Evolutionary conservation across 2,113 vertebrate genomes (phyloP), one percentile per base, ranked within the genome.

Genomic region (Acanthisitta chloris): DNA sequence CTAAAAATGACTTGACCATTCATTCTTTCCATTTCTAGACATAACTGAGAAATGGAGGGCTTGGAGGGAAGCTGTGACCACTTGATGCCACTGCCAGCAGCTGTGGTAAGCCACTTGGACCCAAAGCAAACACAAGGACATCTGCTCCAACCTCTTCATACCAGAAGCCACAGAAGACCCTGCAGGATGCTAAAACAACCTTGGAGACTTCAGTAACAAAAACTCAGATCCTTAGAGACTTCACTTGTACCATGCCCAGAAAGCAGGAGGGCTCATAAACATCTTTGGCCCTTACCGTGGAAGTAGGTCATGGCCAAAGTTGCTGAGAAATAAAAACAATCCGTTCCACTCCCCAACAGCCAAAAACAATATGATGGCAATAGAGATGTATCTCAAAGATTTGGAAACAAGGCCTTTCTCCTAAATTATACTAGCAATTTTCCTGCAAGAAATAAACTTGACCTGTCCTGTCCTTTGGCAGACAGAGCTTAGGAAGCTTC

Each of bases 1-100:
- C 67, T 81, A 80, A 88, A 88, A 83, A 70, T 42, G 4, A 38
- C 34, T 65, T 92, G 21, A 45, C 54, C 9, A 4, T 58, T 92
- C 64, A 70, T 88, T 95, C 46, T 83, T 92, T 93, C 82, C 20
- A 81, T 77, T 93, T 90, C 46, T 77, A 88, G 46, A 73, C 42
- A 42, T 66, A 54, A 73, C 8, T 42, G 55, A 77, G 71, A 88
- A 65, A 86, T 12, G 1, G 33, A 81, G 62, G 49, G 25, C 62
- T 85, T 31, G 34, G 31, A 72, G 24, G 33, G 71, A 93, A 83
- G 38, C 45, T 70, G 49, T 66, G 64, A 79, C 58, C 54, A 12
- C 64, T 86, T 8, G 1, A 34, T 66, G 49, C 1, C 14, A 15
- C 36, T 82, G 62, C 85, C 71, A 92, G 82, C 38, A 77, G 67